phyloP scores from a whole-genome alignment of 1,140 invertebrate genomes.

The Drosophila sulfurigaster region DNA sequence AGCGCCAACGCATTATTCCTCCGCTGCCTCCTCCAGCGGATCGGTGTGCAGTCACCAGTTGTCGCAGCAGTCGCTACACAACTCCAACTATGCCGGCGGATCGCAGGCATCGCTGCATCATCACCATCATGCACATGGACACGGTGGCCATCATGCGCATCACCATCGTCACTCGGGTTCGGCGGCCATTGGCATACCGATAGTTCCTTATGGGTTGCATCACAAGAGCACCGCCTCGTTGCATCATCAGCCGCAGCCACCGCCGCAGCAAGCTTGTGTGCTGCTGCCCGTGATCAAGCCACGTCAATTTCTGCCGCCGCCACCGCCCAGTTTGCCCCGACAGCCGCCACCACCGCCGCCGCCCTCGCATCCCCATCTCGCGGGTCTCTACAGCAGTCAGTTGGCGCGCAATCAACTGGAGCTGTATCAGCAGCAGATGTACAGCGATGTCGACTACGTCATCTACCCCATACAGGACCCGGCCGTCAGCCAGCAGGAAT shows the following conservation, averaged over 20 bases:
- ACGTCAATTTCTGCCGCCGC: conserved; percentile 85
- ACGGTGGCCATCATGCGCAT: conserved; percentile 8
- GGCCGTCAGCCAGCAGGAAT: conserved; percentile 94
- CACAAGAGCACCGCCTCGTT: conserved; percentile 81
- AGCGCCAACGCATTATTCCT: conserved; percentile 82
- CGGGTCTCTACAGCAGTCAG: conserved; percentile 88
- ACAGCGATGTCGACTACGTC: conserved; percentile 95
- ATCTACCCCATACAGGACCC: conserved; percentile 95
- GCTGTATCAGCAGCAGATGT: conserved; percentile 93
- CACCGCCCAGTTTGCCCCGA: conserved; percentile 85
- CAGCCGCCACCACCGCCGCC: conserved; percentile 86
- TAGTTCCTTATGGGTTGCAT: conserved; percentile 80
- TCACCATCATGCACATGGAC: conserved; percentile 40
- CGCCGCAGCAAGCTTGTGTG: conserved; percentile 84
- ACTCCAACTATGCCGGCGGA: conserved; percentile 73
- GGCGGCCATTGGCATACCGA: conserved; percentile 78
- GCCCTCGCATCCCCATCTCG: conserved; percentile 79
- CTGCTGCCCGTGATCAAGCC: conserved; percentile 84
- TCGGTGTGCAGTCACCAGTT: conserved; percentile 76
- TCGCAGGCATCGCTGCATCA: conserved; percentile 72
- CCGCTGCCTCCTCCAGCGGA: conserved; percentile 70
- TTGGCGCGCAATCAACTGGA: conserved; percentile 92
- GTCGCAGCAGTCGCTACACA: conserved; percentile 74
- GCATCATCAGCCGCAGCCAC: conserved; percentile 65
- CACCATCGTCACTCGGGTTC: conserved; percentile 49